phyloP scores from a whole-genome alignment of 2,888 invertebrate genomes.

The Heliconius cydno region DNA sequence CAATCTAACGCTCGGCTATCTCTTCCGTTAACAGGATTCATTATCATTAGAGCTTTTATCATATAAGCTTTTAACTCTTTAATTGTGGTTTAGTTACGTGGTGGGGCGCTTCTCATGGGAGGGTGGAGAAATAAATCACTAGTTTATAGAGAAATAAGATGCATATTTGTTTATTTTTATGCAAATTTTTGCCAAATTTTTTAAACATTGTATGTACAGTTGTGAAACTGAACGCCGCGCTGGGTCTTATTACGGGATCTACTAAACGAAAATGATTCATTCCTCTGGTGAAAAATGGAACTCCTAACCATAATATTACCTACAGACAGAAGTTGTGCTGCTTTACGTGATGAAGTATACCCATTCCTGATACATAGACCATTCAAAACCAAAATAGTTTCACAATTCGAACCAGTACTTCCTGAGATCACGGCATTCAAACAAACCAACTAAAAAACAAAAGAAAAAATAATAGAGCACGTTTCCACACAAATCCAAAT shows the following conservation, averaged over 20 bases:
- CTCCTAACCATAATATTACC: neutral
- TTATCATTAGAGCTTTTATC: constrained; percentile 6
- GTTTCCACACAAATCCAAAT: no score
- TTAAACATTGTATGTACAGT: neutral
- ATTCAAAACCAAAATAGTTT: no score
- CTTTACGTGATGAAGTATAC: no score
- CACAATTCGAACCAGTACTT: no score
- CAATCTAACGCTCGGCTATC: constrained; percentile 24
- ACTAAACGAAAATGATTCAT: neutral
- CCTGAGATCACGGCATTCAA: no score
- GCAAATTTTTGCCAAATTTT: neutral
- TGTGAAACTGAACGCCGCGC: neutral
- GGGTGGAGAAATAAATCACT: neutral
- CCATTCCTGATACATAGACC: no score
- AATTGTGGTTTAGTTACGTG: neutral
- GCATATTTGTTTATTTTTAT: no score
- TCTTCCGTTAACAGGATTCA: constrained; percentile 21
- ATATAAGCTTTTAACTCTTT: constrained; percentile 9
- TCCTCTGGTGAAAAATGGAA: neutral
- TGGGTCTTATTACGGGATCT: neutral
- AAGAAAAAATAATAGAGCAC: no score
- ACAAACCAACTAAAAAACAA: no score
- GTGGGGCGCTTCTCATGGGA: no score
- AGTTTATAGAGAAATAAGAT: neutral
- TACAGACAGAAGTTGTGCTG: no score